These are phyloP conservation scores for Uloborus diversus DNA, from an alignment of 1,140 invertebrate genomes.

Conservation along the genomic window DNA sequence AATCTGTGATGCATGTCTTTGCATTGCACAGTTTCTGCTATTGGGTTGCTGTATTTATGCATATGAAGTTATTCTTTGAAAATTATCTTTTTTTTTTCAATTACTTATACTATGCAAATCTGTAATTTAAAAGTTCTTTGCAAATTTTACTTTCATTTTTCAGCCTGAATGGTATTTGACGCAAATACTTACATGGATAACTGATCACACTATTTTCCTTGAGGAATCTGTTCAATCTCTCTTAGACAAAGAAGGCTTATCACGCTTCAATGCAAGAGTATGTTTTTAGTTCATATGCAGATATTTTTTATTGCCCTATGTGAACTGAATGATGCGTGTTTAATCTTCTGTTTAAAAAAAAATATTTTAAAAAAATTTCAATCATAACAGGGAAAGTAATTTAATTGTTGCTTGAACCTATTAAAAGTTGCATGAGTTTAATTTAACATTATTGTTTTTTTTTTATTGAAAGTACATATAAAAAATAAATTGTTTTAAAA, in stretches of 20 bases:
- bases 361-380: no score
- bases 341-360: no score
- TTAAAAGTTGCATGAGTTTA: conserved; percentile 9
- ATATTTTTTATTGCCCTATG: no score
- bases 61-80: background rate
- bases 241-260: conserved; percentile 73
- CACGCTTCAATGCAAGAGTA: conserved; percentile 76
- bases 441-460: background rate
- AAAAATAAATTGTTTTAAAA: conserved; percentile 31
- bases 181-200: conserved; percentile 82
- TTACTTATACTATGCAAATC: conserved; percentile 5
- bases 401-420: conserved; percentile 12
- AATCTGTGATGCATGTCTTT: no score
- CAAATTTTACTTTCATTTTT: no score
- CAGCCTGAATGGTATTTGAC: conserved; percentile 90
- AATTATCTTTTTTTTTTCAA: conserved; percentile 49
- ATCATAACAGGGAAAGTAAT: no score
- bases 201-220: conserved; percentile 82
- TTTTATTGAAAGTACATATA: no score
- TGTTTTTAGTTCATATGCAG: no score
- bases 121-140: no score
- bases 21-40: no score
- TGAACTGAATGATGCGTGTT: no score
- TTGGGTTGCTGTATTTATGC: no score
- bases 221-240: conserved; percentile 81